Evolutionary conservation across 1,140 invertebrate species (phyloP).

Genomic region (Drosophila trapezifrons): DNA sequence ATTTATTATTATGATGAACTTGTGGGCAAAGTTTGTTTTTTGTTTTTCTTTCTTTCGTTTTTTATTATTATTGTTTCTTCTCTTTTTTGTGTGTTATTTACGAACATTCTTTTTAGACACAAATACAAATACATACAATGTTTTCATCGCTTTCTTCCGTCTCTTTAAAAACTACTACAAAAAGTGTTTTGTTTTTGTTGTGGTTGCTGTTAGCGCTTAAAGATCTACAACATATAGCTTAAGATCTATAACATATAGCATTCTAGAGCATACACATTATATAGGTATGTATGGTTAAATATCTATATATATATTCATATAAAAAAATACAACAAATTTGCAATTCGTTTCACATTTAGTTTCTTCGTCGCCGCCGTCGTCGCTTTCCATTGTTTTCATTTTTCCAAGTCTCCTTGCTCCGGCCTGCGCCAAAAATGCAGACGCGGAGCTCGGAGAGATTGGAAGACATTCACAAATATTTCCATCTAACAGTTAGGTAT

Average conservation of each 20-base stretch:
- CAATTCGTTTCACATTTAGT: constrained; percentile 71
- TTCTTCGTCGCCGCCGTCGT: constrained; percentile 21
- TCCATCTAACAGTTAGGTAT: constrained; percentile 69
- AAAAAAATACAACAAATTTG: constrained; percentile 82
- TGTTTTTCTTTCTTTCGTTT: constrained; percentile 36
- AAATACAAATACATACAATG: constrained; percentile 73
- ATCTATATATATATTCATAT: constrained; percentile 61
- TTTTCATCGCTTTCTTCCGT: constrained; percentile 29
- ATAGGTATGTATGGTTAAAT: constrained; percentile 52
- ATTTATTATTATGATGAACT: constrained; percentile 18
- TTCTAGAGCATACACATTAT: constrained; percentile 50
- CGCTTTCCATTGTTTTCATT: constrained; percentile 48
- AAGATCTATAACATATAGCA: constrained; percentile 71
- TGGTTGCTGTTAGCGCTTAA: constrained; percentile 73
- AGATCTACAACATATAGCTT: constrained; percentile 71
- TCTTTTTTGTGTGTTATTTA: constrained; percentile 64
- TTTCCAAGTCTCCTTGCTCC: constrained; percentile 43
- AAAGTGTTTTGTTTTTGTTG: constrained; percentile 60
- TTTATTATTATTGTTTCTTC: constrained; percentile 53
- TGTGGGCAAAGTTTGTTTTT: constrained; percentile 28
- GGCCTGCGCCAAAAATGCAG: constrained; percentile 49
- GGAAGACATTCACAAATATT: constrained; percentile 51
- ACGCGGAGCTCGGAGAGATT: constrained; percentile 21
- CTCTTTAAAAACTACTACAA: constrained; percentile 73
- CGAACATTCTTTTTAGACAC: constrained; percentile 77